phyloP scores from a whole-genome alignment of 2,113 vertebrate genomes.

The Syngnathoides biaculeatus region DNA sequence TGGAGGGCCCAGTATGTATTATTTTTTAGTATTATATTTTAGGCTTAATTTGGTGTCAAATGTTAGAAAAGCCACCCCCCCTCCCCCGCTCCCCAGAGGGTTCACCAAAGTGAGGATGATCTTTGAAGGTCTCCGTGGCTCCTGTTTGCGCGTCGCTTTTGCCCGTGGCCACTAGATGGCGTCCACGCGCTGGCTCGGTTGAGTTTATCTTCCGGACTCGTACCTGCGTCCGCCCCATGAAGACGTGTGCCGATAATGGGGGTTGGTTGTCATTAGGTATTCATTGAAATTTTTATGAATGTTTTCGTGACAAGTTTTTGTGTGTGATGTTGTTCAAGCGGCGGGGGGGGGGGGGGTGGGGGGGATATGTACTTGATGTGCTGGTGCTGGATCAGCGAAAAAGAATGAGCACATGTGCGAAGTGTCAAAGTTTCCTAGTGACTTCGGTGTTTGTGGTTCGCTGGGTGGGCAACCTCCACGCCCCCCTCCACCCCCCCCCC shows the following conservation, averaged over 20 bases:
- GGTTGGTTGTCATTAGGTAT: too few species aligned
- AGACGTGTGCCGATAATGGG: neutral
- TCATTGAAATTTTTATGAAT: too few species aligned
- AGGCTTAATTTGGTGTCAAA: too few species aligned
- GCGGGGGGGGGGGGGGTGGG: too few species aligned
- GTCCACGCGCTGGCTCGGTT: neutral
- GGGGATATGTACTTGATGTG: neutral
- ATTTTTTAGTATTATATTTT: too few species aligned
- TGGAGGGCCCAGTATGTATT: too few species aligned
- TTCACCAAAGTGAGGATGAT: too few species aligned
- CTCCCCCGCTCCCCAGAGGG: too few species aligned
- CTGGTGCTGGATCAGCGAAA: neutral
- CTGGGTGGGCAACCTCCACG: neutral
- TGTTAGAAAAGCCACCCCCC: too few species aligned
- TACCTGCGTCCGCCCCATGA: neutral
- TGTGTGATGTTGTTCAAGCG: too few species aligned
- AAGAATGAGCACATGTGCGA: neutral
- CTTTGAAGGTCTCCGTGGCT: too few species aligned
- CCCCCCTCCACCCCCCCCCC: neutral
- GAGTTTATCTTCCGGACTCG: neutral
- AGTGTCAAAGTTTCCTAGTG: constrained; percentile 11
- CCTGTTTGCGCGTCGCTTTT: neutral
- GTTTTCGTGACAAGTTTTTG: neutral
- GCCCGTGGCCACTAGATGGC: neutral
- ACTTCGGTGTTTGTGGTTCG: constrained; percentile 3